A percentile compares a stretch with the other conserved stretches of the same genome.
Conservation (phyloP, 2,888 invertebrate genomes). For the Hemistola chrysoprasaria region DNA sequence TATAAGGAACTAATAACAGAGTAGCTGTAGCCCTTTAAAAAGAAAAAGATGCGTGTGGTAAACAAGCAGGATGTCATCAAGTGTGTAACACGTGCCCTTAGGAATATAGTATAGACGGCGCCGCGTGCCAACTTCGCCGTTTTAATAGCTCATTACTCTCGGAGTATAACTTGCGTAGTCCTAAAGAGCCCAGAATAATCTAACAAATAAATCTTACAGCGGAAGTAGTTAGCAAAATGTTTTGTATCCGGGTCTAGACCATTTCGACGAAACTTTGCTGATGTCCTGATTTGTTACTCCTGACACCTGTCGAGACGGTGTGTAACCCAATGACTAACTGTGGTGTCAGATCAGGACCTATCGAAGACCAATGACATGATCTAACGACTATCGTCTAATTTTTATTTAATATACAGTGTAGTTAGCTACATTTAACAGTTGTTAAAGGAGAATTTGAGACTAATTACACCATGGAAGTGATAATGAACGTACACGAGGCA, state of each 20-base stretch:
- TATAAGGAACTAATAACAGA: no score
- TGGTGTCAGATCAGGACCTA: no score
- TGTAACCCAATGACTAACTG: no score
- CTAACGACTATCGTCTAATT: no score
- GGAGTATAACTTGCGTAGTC: conserved; percentile 51
- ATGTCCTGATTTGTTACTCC: not conserved
- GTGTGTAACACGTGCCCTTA: conserved; percentile 54
- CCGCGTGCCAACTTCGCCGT: conserved; percentile 57
- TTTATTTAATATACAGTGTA: no score
- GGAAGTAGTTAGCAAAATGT: conserved; percentile 48
- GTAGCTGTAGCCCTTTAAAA: not conserved
- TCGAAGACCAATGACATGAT: no score
- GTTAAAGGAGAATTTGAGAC: conserved; percentile 29
- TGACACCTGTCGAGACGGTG: no score
- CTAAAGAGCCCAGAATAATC: conserved; percentile 55
- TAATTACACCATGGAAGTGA: conserved; percentile 53
- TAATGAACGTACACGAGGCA: conserved; percentile 64
- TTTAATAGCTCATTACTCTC: conserved; percentile 61
- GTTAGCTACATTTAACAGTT: conserved; percentile 9
- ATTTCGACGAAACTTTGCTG: not conserved
- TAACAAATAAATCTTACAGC: conserved; percentile 49
- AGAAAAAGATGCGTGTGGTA: conserved; percentile 19
- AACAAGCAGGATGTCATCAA: conserved; percentile 35
- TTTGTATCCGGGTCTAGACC: conserved; percentile 41
- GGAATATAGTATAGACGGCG: conserved; percentile 43